Base-by-base conservation (phyloP, 2,888 invertebrate species). In the Operophtera brumata region DNA sequence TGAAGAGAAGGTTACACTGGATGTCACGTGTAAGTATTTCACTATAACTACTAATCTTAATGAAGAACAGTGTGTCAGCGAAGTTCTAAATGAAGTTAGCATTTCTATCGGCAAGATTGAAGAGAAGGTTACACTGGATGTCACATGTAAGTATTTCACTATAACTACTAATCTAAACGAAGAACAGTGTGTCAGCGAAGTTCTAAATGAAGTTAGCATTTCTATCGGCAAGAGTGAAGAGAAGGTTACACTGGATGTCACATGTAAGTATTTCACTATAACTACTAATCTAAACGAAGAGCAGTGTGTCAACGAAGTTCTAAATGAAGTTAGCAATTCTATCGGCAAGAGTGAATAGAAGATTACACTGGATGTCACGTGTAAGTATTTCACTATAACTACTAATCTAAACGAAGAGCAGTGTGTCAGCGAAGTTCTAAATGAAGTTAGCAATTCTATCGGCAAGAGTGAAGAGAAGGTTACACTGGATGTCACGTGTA, bases 131-230 rank as follows among this genome's bases (percentile, higher is more conserved):
- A 94, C 94, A 0, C 86, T 99, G 65, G 95, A 96, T 75, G 95
- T 99, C 51, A 95, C 96, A 74, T 98, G 98, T 98, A 91, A 95
- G 97, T 94, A n/a, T 12, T 36, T 30, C 8, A 30, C 8, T 9
- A 28, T 28, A 9, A n/a, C n/a, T n/a, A n/a, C n/a, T n/a, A n/a
- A n/a, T n/a, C n/a, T n/a, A n/a, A n/a, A n/a, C n/a, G n/a, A n/a
- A n/a, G n/a, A n/a, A n/a, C n/a, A n/a, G n/a, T n/a, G 20, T 20
- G 20, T 20, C 20, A 20, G 20, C 2, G 94, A 94, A 49, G 95
- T 98, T 57, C 96, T 94, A 73, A 99, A 98, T 77, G 97, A 97
- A 87, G 98, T 97, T 13, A 94, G 94, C 75, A 99, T 98, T 80
- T 92, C 94, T 0, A 97, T 98, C 12, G 98, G 98, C 2, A 96